phyloP scores from a whole-genome alignment of 1,140 invertebrate genomes.

The Drusus annulatus region DNA sequence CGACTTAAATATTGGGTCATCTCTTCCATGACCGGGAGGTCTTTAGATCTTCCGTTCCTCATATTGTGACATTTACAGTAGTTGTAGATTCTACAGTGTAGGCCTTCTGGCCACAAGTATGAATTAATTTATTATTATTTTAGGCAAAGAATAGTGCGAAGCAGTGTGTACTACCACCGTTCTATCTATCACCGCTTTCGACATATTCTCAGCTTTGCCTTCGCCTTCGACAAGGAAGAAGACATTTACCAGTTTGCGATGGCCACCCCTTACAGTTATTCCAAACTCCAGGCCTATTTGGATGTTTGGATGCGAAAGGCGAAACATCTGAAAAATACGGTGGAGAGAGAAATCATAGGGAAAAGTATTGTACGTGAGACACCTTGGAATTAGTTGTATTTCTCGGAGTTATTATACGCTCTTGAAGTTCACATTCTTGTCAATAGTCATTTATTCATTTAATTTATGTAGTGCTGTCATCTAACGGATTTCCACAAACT shows the following conservation, averaged over 20 bases:
- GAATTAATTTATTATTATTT: neutral
- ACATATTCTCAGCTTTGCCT: slow-evolving; percentile 94
- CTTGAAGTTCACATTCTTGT: too few species aligned
- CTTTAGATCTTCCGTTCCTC: too few species aligned
- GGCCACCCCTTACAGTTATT: slow-evolving; percentile 95
- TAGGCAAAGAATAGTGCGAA: slow-evolving; percentile 88
- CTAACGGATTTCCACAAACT: too few species aligned
- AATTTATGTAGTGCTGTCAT: too few species aligned
- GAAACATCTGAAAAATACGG: slow-evolving; percentile 64
- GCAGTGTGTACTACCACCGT: slow-evolving; percentile 94
- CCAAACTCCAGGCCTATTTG: slow-evolving; percentile 88
- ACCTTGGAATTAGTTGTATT: too few species aligned
- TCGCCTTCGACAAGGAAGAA: slow-evolving; percentile 95
- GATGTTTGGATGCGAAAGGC: slow-evolving; percentile 80
- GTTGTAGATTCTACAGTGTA: too few species aligned
- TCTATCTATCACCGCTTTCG: slow-evolving; percentile 92
- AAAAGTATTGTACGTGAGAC: slow-evolving; percentile 77
- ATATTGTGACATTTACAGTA: too few species aligned
- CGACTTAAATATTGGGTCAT: too few species aligned
- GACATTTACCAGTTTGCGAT: slow-evolving; percentile 95
- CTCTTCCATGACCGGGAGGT: too few species aligned
- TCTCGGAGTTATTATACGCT: too few species aligned
- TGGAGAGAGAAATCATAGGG: slow-evolving; percentile 80
- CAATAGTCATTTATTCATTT: too few species aligned
- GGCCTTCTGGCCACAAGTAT: too few species aligned